phyloP scores from a whole-genome alignment of 2,113 vertebrate genomes.

The Platichthys flesus region DNA sequence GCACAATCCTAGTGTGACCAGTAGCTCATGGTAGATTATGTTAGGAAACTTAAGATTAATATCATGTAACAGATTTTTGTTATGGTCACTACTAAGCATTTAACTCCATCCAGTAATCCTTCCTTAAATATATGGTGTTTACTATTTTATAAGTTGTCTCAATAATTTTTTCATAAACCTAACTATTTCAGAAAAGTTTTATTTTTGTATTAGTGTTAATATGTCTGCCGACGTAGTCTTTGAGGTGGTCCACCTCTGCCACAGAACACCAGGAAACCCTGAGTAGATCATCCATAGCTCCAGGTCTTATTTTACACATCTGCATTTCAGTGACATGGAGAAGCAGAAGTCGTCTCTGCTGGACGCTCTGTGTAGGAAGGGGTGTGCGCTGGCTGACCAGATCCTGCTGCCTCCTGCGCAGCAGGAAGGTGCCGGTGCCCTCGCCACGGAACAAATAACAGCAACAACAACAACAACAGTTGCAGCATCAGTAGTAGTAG shows the following conservation, averaged over 20 bases:
- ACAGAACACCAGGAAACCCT: not conserved
- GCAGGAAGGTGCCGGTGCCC: conserved; percentile 85
- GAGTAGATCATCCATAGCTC: not conserved
- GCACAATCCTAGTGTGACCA: too few species aligned
- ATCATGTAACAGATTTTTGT: too few species aligned
- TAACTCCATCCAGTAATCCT: too few species aligned
- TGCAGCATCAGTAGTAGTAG: not conserved
- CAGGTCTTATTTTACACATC: not conserved
- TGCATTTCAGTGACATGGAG: conserved; percentile 92
- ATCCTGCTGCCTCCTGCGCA: conserved; percentile 83
- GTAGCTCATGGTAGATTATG: too few species aligned
- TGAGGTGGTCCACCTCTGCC: too few species aligned
- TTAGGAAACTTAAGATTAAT: not conserved
- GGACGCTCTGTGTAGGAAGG: conserved; percentile 94
- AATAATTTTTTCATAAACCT: too few species aligned
- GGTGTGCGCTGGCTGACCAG: conserved; percentile 91
- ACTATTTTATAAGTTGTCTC: too few species aligned
- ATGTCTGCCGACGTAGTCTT: not conserved
- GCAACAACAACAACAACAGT: not conserved
- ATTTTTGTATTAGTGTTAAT: not conserved
- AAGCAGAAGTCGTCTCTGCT: conserved; percentile 94
- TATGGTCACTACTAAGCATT: too few species aligned
- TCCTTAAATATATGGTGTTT: not conserved
- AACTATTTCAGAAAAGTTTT: not conserved
- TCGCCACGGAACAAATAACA: conserved; percentile 8